Evolutionary conservation across 1,140 invertebrate species (phyloP), one percentile per base, ranked within the genome.

Genomic region (Stratiolaelaps scimitus): DNA sequence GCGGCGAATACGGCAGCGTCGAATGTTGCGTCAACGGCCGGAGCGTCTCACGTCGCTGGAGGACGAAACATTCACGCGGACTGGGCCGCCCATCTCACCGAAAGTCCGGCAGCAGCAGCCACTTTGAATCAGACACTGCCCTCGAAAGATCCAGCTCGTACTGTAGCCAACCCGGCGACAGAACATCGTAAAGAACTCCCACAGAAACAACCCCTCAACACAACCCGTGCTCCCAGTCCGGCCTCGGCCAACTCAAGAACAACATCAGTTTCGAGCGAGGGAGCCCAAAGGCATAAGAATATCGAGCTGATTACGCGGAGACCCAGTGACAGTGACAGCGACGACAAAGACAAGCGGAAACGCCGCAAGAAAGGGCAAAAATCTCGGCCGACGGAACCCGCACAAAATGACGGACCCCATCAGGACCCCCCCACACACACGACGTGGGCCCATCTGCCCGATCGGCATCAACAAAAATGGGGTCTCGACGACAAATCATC

Each of bases 381-480:
- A 26, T 26, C 26, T 17, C 26, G 20, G 26, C 53, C 53, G 53
- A 60, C 53, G 15, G 53, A 60, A 23, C 15, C 15, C 20, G 26
- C 53, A 20, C 53, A 60, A 34, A 60, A 60, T 34, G 53, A 60
- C 53, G 26, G 26, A 20, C 53, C 53, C 15, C 53, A 60, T 29
- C 53, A 60, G 20, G 53, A 60, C 15, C 26, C 53, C 15, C 53
- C n/a, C n/a, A 60, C 53, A 23, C 53, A 60, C n/a, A 60, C 53
- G 10, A 60, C 53, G 17, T 60, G 53, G 53, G 23, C 53, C 23
- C 53, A 60, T 34, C 53, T 60, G 26, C 53, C 53, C 17, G 53
- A 60, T 60, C n/a, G 34, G 23, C 53, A 60, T 23, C 53, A 60
- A 60, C 15, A 17, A 10, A 26, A n/a, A 26, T 60, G 53, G 53